Evolutionary conservation across 2,888 invertebrate species (phyloP).

Genomic region (Limenitis arthemis): DNA sequence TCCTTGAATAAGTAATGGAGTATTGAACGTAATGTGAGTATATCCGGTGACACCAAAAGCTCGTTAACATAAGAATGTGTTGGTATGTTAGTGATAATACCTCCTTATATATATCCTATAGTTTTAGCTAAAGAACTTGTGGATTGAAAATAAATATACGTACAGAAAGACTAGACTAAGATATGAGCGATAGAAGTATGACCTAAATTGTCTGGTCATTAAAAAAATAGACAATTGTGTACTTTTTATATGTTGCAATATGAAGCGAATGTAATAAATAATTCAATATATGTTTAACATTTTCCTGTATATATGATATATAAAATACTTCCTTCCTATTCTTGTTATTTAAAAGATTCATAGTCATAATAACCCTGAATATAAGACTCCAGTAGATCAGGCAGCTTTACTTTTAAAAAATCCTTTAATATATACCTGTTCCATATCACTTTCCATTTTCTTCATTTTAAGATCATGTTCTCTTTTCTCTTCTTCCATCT

Average conservation of each 20-base stretch:
- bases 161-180: too few species aligned
- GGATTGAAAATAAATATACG: too few species aligned
- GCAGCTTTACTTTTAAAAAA: background rate
- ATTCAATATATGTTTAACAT: too few species aligned
- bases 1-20: slow-evolving; percentile 5
- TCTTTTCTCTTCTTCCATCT: slow-evolving; percentile 98
- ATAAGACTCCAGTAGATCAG: background rate
- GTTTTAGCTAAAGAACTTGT: background rate
- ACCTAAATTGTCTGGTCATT: too few species aligned
- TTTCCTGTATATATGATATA: too few species aligned
- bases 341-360: background rate
- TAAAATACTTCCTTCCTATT: too few species aligned
- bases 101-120: background rate
- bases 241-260: too few species aligned
- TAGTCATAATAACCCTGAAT: background rate
- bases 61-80: background rate
- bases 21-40: background rate
- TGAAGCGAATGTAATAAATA: too few species aligned
- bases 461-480: slow-evolving; percentile 98
- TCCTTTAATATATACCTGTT: slow-evolving; percentile 74
- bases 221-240: too few species aligned
- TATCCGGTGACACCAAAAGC: slow-evolving; percentile 2
- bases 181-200: too few species aligned
- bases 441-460: slow-evolving; percentile 99
- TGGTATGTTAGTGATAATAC: background rate